A percentile compares a stretch with the other conserved stretches of the same genome.
Evolutionary conservation across 2,113 vertebrate species (phyloP).

Genomic region (Hippotragus niger): DNA sequence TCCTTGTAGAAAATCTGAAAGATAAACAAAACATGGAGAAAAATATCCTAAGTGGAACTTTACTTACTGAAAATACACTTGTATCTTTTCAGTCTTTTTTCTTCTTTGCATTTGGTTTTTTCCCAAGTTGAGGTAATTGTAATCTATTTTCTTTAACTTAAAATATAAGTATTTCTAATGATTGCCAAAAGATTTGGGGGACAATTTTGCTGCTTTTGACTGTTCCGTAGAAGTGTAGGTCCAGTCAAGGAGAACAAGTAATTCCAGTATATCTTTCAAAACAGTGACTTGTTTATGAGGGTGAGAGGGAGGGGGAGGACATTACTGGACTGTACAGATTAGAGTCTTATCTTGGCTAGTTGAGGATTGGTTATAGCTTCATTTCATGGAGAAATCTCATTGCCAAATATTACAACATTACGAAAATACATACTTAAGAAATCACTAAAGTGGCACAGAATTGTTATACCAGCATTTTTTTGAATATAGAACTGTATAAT

Average conservation of each 20-base stretch:
- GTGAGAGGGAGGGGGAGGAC: background rate
- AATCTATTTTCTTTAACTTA: background rate
- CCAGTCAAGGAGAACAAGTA: conserved; percentile 19
- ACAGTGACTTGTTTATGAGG: conserved; percentile 26
- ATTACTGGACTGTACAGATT: conserved; percentile 58
- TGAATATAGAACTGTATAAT: background rate
- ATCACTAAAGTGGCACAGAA: background rate
- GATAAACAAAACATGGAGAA: background rate
- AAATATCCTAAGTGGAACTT: background rate
- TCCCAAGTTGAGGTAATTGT: background rate
- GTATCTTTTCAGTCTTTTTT: background rate
- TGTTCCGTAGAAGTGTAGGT: background rate
- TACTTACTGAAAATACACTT: background rate
- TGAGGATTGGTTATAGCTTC: conserved; percentile 34
- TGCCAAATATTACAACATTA: conserved; percentile 29
- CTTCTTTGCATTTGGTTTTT: background rate
- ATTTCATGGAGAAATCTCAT: conserved; percentile 20
- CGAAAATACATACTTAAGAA: conserved; percentile 27
- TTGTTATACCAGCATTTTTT: background rate
- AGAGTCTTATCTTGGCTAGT: conserved; percentile 43
- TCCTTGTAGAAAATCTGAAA: background rate
- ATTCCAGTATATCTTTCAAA: conserved; percentile 29
- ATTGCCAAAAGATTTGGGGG: background rate
- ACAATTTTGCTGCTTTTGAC: background rate
- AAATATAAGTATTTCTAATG: conserved; percentile 5